Conservation (phyloP, 2,113 vertebrate genomes). For the Dromaius novaehollandiae region DNA sequence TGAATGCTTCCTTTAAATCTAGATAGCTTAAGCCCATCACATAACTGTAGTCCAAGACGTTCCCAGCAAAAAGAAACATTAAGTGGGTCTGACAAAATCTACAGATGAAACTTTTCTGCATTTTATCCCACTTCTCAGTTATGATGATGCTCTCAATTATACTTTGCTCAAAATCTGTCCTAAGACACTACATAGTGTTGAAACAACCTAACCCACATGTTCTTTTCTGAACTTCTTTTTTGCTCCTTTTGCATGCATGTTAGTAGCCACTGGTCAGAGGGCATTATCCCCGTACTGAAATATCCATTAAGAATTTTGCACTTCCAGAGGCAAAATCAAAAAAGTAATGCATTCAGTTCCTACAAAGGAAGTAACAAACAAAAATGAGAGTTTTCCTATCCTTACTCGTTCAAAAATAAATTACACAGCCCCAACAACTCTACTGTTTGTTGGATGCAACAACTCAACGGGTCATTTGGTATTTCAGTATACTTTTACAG, state of each 20-base stretch:
- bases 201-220: neutral
- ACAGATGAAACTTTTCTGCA: neutral
- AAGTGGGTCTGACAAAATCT: neutral
- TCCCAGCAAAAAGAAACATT: neutral
- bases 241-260: neutral
- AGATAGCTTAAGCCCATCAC: neutral
- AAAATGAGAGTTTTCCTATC: neutral
- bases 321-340: neutral
- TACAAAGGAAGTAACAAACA: neutral
- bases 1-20: neutral
- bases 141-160: neutral
- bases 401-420: neutral
- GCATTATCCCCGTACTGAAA: neutral
- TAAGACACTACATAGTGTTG: neutral
- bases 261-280: neutral
- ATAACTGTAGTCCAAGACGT: neutral
- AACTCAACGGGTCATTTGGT: neutral
- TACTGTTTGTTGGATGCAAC: neutral
- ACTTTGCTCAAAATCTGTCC: neutral
- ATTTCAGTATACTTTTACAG: neutral
- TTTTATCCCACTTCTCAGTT: neutral
- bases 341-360: neutral
- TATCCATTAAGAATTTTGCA: neutral
- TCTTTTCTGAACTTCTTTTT: neutral
- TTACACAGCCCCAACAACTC: fast-evolving